These are phyloP conservation scores for Vespertilio murinus DNA, from an alignment of 2,797 vertebrate genomes.

Conservation along the genomic window DNA sequence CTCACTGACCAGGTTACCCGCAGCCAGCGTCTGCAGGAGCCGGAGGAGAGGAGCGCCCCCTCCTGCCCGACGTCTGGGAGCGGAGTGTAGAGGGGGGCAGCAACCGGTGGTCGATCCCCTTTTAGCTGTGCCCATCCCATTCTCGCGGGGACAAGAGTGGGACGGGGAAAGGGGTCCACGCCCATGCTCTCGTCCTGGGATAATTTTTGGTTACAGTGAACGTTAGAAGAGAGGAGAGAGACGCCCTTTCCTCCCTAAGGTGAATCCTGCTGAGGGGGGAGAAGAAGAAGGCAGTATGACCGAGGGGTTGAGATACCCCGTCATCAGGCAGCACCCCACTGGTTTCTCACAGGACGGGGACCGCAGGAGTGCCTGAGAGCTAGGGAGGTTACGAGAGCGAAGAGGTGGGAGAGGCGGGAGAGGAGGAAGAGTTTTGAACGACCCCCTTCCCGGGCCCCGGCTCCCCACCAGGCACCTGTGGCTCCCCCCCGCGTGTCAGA, in stretches of 20 bases:
- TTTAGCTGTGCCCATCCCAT: background rate
- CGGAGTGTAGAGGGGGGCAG: constrained; percentile 36
- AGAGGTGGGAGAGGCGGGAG: constrained; percentile 45
- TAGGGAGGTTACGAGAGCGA: constrained; percentile 68
- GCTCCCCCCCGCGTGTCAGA: constrained; percentile 57
- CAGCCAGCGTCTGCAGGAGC: constrained; percentile 49
- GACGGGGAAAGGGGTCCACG: background rate
- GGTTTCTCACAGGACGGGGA: constrained; percentile 42
- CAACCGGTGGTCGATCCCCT: constrained; percentile 7
- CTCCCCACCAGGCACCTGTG: constrained; percentile 67
- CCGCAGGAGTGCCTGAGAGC: constrained; percentile 55
- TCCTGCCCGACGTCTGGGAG: constrained; percentile 39
- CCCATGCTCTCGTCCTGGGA: constrained; percentile 51
- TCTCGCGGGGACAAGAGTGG: constrained; percentile 43
- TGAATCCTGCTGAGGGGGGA: constrained; percentile 34
- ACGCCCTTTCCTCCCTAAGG: constrained; percentile 48
- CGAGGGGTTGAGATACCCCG: constrained; percentile 33
- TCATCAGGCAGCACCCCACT: constrained; percentile 60
- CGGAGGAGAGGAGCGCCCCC: background rate
- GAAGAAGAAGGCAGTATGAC: constrained; percentile 72
- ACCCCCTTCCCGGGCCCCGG: constrained; percentile 59
- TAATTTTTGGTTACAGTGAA: constrained; percentile 79
- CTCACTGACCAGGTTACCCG: constrained; percentile 17
- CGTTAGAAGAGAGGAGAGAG: constrained; percentile 68
- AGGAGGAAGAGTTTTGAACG: constrained; percentile 39